Evolutionary conservation across 2,797 vertebrate genomes (phyloP).

Genomic region (Rhinophrynus dorsalis): DNA sequence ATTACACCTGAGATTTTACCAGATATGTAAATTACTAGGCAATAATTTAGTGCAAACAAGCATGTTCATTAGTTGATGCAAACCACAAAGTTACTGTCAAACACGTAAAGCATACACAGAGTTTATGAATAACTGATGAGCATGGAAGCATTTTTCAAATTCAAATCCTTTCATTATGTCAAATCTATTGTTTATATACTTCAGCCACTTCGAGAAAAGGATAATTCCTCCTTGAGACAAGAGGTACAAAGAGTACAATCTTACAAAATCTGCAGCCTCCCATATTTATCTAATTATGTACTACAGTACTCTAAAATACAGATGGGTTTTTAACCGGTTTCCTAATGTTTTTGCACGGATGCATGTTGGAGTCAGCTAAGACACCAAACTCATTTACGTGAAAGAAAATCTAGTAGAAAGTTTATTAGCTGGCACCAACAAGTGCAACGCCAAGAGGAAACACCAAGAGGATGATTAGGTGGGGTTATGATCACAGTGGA

Average conservation of each 20-base stretch:
- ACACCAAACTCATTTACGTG: constrained; percentile 3
- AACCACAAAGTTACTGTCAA: constrained; percentile 21
- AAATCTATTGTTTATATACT: constrained; percentile 5
- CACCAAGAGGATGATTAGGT: constrained; percentile 18
- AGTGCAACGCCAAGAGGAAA: constrained; percentile 32
- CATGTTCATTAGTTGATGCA: too few relatives aligned
- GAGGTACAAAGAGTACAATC: too few relatives aligned
- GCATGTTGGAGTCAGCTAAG: not conserved
- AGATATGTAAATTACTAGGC: too few relatives aligned
- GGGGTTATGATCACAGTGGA: constrained; percentile 9
- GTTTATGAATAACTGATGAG: constrained; percentile 31
- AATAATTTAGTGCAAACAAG: too few relatives aligned
- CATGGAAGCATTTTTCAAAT: constrained; percentile 16
- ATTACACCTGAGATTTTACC: too few relatives aligned
- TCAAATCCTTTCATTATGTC: constrained; percentile 19
- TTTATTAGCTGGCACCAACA: not conserved
- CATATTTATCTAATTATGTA: too few relatives aligned
- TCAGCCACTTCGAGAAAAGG: too few relatives aligned
- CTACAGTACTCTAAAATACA: too few relatives aligned
- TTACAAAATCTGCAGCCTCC: too few relatives aligned
- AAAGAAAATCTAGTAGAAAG: too few relatives aligned
- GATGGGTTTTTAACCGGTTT: too few relatives aligned
- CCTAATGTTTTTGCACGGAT: not conserved
- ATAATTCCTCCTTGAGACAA: too few relatives aligned
- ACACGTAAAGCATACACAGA: constrained; percentile 14